Evolutionary conservation across 2,888 invertebrate genomes (phyloP).

Genomic region (Petrolisthes manimaculis): DNA sequence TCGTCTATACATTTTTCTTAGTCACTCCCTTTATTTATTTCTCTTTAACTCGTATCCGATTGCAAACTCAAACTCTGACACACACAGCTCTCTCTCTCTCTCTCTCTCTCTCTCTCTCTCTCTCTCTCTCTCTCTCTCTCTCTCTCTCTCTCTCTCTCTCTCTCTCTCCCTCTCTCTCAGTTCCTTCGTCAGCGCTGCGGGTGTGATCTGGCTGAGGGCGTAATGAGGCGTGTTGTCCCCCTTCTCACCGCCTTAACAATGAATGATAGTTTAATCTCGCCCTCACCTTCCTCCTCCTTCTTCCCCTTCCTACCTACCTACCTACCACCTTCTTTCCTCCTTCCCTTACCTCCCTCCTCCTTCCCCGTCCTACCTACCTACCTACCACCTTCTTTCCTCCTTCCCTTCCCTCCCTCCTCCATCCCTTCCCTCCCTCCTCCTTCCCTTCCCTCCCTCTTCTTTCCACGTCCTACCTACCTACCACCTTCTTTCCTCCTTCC

Average conservation of each 20-base stretch:
- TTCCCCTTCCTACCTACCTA: no score
- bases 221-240: not conserved
- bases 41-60: not conserved
- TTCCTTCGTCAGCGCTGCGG: not conserved
- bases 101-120: not conserved
- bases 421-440: no score
- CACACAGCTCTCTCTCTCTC: not conserved
- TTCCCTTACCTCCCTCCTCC: no score
- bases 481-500: no score
- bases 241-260: not conserved
- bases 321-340: no score
- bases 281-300: not conserved
- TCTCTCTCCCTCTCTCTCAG: not conserved
- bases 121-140: not conserved
- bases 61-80: no score
- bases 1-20: not conserved
- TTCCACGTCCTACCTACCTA: no score
- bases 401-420: no score
- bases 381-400: no score
- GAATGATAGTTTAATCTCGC: no score
- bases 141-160: not conserved
- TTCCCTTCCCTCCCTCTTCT: no score
- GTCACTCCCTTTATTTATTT: not conserved
- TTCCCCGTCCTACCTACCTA: no score
- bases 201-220: not conserved